phyloP scores from a whole-genome alignment of 1,140 invertebrate genomes.

The Carposina sasakii region DNA sequence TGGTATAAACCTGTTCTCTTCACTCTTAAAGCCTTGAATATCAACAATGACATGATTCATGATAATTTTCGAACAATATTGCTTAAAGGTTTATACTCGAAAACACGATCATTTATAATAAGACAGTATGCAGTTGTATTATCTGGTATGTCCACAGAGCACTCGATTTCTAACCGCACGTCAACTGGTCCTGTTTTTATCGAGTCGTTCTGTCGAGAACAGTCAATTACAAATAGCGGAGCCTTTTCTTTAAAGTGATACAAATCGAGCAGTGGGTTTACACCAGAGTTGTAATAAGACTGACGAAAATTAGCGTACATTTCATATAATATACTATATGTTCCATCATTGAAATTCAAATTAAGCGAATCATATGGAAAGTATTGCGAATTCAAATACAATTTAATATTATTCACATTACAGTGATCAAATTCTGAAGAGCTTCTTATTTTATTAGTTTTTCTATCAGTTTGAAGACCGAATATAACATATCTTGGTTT shows the following conservation, averaged over 20 bases:
- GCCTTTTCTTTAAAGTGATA: conserved; percentile 8
- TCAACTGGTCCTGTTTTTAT: conserved; percentile 22
- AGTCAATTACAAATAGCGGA: conserved; percentile 14
- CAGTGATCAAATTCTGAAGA: conserved; percentile 11
- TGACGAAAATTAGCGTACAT: conserved; percentile 17
- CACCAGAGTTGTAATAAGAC: conserved; percentile 11
- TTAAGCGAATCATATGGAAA: conserved; percentile 14
- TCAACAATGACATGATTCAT: conserved; percentile 22
- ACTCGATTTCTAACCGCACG: conserved; percentile 21
- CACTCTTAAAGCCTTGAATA: conserved; percentile 18
- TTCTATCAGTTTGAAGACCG: conserved; percentile 12
- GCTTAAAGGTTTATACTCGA: conserved; percentile 26
- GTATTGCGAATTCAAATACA: conserved; percentile 15
- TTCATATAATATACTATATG: conserved; percentile 16
- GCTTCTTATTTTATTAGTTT: conserved; percentile 10
- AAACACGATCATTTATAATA: conserved; percentile 23
- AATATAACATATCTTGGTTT: conserved; percentile 32
- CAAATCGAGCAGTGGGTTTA: conserved; percentile 9
- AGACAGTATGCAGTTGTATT: conserved; percentile 27
- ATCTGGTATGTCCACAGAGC: conserved; percentile 17
- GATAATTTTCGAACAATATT: conserved; percentile 21
- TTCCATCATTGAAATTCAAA: conserved; percentile 14
- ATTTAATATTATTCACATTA: conserved; percentile 9
- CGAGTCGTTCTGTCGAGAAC: conserved; percentile 15
- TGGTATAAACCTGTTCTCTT: conserved; percentile 13